Evolutionary conservation across 1,140 invertebrate genomes (phyloP).

Genomic region (Aphis gossypii): DNA sequence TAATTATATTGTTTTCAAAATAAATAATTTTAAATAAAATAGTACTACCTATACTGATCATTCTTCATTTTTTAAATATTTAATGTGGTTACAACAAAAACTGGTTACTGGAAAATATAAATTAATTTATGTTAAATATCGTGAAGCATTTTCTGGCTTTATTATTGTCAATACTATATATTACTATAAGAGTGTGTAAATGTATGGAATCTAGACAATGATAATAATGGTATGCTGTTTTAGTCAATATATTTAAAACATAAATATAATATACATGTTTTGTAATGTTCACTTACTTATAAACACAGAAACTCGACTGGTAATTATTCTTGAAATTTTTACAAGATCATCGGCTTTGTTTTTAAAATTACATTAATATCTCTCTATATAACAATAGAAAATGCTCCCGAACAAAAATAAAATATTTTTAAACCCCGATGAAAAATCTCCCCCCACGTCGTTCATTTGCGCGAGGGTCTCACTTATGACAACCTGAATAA

Average conservation of each 20-base stretch:
- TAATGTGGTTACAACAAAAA: background rate
- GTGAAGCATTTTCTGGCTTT: background rate
- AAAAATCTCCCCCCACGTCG: conserved; percentile 1
- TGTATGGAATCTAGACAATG: too few relatives aligned
- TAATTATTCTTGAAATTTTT: background rate
- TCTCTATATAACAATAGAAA: background rate
- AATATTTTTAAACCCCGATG: conserved; percentile 14
- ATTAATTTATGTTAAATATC: background rate
- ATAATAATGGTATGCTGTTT: background rate
- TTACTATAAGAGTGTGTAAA: background rate
- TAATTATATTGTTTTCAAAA: background rate
- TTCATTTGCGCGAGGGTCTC: conserved; percentile 1
- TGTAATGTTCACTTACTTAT: background rate
- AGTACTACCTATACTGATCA: background rate
- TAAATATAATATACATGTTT: background rate
- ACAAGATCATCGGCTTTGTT: background rate
- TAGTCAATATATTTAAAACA: background rate
- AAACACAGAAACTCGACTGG: background rate
- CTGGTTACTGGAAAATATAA: background rate
- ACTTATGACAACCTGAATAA: background rate
- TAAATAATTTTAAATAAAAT: background rate
- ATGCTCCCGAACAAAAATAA: background rate
- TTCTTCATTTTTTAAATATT: background rate
- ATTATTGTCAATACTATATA: background rate
- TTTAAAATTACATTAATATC: conserved; percentile 12